phyloP scores from a whole-genome alignment of 2,113 vertebrate species.

The Holacanthus passer region DNA sequence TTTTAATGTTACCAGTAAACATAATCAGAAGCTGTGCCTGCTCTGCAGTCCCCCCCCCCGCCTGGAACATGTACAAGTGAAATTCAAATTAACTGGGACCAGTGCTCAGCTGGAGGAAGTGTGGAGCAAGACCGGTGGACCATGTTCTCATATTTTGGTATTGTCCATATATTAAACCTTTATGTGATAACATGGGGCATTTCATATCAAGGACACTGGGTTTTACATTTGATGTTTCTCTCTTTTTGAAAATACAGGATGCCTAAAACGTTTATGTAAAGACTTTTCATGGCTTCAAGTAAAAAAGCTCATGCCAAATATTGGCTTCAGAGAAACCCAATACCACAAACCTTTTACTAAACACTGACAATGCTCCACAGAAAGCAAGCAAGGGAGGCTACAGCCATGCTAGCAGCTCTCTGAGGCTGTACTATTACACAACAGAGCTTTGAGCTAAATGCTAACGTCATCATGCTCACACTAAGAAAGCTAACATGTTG shows the following conservation, averaged over 20 bases:
- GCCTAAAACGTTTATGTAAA: background rate
- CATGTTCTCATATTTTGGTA: background rate
- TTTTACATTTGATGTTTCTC: no score
- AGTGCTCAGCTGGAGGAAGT: background rate
- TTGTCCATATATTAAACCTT: no score
- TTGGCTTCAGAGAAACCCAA: no score
- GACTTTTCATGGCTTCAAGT: no score
- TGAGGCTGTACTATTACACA: background rate
- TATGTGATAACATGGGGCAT: no score
- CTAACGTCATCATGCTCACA: background rate
- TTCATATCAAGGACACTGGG: no score
- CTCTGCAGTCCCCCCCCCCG: background rate
- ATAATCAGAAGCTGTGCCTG: constrained; percentile 30
- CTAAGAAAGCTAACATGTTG: background rate
- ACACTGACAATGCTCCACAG: no score
- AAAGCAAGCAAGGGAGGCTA: background rate
- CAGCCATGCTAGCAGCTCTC: background rate
- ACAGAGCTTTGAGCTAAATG: background rate
- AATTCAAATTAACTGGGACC: background rate
- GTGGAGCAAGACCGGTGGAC: background rate
- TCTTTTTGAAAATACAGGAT: background rate
- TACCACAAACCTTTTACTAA: background rate
- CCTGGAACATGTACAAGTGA: background rate
- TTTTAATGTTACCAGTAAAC: constrained; percentile 60
- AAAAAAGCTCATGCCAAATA: no score